Evolutionary conservation across 2,113 vertebrate genomes (phyloP).

Genomic region (Craseonycteris thonglongyai): DNA sequence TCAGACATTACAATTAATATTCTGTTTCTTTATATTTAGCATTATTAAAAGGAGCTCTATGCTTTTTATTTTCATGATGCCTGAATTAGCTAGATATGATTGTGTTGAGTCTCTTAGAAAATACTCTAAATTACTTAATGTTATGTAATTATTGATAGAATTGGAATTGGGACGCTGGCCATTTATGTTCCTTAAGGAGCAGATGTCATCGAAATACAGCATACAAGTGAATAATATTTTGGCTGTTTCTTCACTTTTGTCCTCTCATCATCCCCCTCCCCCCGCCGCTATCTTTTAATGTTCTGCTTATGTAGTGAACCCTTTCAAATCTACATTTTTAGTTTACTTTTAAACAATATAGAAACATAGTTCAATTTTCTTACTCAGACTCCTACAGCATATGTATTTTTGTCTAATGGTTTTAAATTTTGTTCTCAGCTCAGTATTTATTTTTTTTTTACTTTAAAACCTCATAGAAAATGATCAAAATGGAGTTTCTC

Average conservation of each 20-base stretch:
- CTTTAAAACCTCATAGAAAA: neutral
- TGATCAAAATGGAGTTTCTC: neutral
- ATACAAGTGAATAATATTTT: neutral
- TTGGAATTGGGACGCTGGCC: neutral
- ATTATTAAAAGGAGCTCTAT: neutral
- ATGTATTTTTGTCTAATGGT: neutral
- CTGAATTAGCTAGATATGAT: neutral
- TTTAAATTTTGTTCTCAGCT: neutral
- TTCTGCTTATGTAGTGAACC: neutral
- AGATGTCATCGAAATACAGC: neutral
- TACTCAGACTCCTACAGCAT: neutral
- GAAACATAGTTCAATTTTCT: neutral
- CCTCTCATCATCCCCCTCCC: neutral
- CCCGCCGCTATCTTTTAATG: neutral
- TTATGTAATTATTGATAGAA: neutral
- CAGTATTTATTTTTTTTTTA: neutral
- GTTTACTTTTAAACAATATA: neutral
- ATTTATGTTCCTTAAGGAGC: neutral
- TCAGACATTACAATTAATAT: neutral
- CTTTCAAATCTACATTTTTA: neutral
- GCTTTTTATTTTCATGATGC: neutral
- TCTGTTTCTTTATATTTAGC: neutral
- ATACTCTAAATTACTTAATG: neutral
- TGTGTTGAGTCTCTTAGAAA: neutral
- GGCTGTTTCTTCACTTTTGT: neutral